A percentile compares a stretch with the other conserved stretches of the same genome.
Conservation (phyloP, 23 tunicate genomes). For the Pegea sp. region DNA sequence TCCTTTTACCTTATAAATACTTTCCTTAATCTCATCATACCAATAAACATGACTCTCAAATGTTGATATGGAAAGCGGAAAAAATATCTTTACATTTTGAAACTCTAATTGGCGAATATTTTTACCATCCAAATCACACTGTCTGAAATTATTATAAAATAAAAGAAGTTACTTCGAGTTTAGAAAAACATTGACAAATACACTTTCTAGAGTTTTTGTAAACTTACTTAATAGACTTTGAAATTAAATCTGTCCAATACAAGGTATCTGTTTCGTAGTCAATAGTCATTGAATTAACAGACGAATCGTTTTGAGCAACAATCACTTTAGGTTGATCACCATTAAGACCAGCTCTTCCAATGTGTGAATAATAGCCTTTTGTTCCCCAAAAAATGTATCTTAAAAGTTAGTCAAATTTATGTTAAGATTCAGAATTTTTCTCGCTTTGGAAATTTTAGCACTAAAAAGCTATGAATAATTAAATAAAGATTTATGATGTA, state of each 20-base stretch:
- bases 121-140: constrained; percentile 19
- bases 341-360: constrained; percentile 61
- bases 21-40: constrained; percentile 39
- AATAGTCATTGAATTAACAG: constrained; percentile 49
- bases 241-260: constrained; percentile 63
- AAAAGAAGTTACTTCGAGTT: no score
- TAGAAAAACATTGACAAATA: no score
- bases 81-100: constrained; percentile 6
- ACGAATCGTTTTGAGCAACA: constrained; percentile 25
- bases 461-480: neutral
- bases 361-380: constrained; percentile 40
- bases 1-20: constrained; percentile 70
- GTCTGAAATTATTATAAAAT: constrained; percentile 11
- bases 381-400: constrained; percentile 66
- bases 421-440: no score
- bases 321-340: constrained; percentile 35
- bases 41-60: constrained; percentile 73
- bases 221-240: constrained; percentile 41
- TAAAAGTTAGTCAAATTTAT: neutral
- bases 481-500: neutral
- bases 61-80: constrained; percentile 42
- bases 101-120: constrained; percentile 6
- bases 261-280: constrained; percentile 72
- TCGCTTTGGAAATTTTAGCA: neutral
- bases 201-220: no score